Evolutionary conservation across 2,797 vertebrate genomes (phyloP), one percentile per base, ranked within the genome.

Genomic region (Manis crassicaudata): DNA sequence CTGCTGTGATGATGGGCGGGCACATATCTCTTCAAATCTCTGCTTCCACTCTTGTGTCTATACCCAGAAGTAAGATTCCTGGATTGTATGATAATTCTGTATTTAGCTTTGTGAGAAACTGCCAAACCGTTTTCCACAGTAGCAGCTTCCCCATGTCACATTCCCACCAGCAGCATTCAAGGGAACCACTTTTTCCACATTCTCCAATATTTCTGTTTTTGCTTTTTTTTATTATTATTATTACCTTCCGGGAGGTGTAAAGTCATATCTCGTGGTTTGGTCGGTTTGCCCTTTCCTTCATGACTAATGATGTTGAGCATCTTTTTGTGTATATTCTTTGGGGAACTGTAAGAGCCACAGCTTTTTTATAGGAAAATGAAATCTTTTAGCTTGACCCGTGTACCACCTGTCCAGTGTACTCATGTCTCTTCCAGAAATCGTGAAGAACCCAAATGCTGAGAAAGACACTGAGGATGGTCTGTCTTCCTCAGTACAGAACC

Each of bases 401-500:
- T 40, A 23, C 25, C 20, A 17, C 25, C 40, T 58, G 43, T 80
- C 10, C 29, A 7, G 16, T 11, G 16, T 32, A 3, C 0, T 75
- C 10, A 5, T 50, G 29, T 75, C 40, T 72, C 65, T 68, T 43
- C 7, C 43, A 86, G 90, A 85, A 54, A 7, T 35, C 25, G 21
- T 70, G 52, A 76, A 62, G 80, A 81, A 27, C 43, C 35, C 6
- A 6, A 20, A 35, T 18, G 1, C 20, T 6, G 32, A 52, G 4
- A 5, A 1, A 0, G 46, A 25, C 8, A 6, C 27, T 6, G 23
- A 37, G 2, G 35, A 46, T 1, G 20, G 52, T 65, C 25, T 7
- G 0, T 13, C 18, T 23, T 14, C 43, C 11, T 35, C 46, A 20
- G 27, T 11, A 25, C 46, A 23, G 3, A 23, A 18, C 25, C 63